Evolutionary conservation across 2,797 vertebrate genomes (phyloP), one percentile per base, ranked within the genome.

Genomic region (Betta splendens): DNA sequence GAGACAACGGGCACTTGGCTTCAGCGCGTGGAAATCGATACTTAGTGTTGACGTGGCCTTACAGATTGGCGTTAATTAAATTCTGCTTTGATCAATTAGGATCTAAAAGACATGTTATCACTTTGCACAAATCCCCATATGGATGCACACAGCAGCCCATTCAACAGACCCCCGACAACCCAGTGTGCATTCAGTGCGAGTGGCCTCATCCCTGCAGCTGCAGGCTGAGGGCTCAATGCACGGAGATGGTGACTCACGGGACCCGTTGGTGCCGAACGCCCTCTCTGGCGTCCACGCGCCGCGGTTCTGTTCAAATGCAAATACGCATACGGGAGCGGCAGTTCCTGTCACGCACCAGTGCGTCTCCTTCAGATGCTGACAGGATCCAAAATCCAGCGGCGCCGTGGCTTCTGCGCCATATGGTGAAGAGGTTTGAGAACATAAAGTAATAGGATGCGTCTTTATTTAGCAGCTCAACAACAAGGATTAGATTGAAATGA

Each of bases 281-380:
- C 65, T 79, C 59, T 65, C 31, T 73, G 65, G 84, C 75, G 71
- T 62, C 79, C 47, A 64, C 47, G 48, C 79, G 52, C 40, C 75
- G 80, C 68, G 72, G 72, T 77, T 76, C 77, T 64, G 60, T 85
- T 80, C 46, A 85, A 72, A 84, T 85, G 82, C 67, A 88, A 80
- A 83, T 86, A 62, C 64, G 64, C 63, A 71, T 79, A 66, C 58
- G 75, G 69, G 21, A 71, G 77, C 85, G 81, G 83, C 61, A 62
- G 65, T 72, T 77, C 65, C 65, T 53, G 61, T 77, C 81, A 89
- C 10, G 61, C 67, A 52, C 60, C 74, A 65, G 31, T 63, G 52
- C 39, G 20, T 72, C 60, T 70, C 61, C 68, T 80, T 75, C 72
- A 75, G 62, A 18, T 56, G 22, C 59, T 76, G 38, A 45, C 44